These are phyloP conservation scores for Cuculus canorus DNA, from an alignment of 2,797 vertebrate species.

Conservation along the genomic window DNA sequence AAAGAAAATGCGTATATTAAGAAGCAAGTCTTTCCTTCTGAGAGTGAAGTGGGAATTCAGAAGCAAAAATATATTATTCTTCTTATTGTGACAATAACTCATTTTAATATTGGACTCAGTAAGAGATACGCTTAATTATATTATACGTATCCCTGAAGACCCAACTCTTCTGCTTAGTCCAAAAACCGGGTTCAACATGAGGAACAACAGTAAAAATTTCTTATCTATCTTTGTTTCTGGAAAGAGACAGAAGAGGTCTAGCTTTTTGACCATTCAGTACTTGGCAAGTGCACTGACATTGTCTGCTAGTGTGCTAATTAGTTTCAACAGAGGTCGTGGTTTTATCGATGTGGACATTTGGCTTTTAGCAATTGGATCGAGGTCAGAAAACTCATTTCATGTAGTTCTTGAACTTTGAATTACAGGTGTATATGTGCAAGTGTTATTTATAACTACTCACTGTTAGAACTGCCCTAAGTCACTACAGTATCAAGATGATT, in stretches of 20 bases:
- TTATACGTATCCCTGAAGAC: neutral
- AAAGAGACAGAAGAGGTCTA: neutral
- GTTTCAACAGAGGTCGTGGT: neutral
- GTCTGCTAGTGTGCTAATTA: neutral
- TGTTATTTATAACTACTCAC: constrained; percentile 7
- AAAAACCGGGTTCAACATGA: neutral
- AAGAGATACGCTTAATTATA: neutral
- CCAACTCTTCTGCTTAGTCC: neutral
- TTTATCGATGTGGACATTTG: neutral
- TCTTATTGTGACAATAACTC: neutral
- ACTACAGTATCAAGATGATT: neutral
- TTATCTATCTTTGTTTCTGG: neutral
- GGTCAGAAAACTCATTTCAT: constrained; percentile 28
- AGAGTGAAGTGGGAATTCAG: neutral
- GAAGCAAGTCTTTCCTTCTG: neutral
- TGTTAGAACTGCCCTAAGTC: neutral
- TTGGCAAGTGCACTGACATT: neutral
- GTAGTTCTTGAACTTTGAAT: constrained; percentile 28
- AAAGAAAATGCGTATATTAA: neutral
- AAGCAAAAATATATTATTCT: neutral
- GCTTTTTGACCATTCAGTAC: neutral
- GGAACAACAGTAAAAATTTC: neutral
- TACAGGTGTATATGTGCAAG: neutral
- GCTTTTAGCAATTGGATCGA: neutral
- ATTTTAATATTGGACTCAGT: neutral